Evolutionary conservation across 2,797 vertebrate genomes (phyloP).

Genomic region (Myiothlypis chrysogaster): DNA sequence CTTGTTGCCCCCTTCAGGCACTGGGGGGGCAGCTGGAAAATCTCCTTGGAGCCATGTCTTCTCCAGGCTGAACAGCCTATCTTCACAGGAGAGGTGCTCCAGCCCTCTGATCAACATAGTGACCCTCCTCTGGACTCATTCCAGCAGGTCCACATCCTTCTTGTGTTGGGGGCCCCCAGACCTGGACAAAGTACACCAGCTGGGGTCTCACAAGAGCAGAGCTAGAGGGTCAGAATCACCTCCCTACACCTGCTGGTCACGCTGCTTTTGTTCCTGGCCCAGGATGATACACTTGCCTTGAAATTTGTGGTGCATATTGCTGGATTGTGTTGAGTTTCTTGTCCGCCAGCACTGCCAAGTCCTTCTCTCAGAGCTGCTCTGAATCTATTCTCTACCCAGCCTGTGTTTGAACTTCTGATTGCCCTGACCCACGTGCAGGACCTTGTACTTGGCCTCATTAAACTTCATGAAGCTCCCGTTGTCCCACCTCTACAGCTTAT

Average conservation of each 20-base stretch:
- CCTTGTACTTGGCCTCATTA: not conserved
- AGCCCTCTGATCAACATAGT: not conserved
- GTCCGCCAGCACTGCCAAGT: not conserved
- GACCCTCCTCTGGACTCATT: not conserved
- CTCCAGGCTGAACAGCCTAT: not conserved
- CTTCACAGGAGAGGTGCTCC: not conserved
- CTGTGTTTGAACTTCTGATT: not conserved
- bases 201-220: not conserved
- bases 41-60: not conserved
- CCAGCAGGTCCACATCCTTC: not conserved
- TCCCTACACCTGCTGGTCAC: not conserved
- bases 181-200: not conserved
- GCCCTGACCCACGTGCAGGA: not conserved
- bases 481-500: not conserved
- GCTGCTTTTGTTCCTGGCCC: not conserved
- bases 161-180: not conserved
- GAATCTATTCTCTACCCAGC: not conserved
- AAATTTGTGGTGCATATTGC: not conserved
- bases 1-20: not conserved
- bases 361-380: not conserved
- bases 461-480: not conserved
- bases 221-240: not conserved
- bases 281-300: not conserved
- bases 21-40: not conserved
- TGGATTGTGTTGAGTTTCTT: not conserved